Base-by-base conservation (phyloP, 1,140 invertebrate genomes). In the Halictus rubicundus region DNA sequence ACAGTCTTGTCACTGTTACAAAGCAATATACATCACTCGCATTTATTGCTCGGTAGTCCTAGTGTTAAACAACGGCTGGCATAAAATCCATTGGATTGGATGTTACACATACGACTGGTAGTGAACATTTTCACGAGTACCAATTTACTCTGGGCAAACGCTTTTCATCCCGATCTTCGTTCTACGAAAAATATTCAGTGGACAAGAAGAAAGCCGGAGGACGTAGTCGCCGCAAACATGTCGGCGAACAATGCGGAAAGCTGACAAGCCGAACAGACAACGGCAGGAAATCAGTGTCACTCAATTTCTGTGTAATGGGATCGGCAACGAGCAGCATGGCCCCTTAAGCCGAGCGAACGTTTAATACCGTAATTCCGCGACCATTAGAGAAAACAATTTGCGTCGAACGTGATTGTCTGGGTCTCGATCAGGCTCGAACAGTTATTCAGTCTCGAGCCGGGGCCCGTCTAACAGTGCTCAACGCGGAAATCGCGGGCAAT, bases 261-360 rank as follows among this genome's bases (percentile, higher is more conserved):
- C 32, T 68, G 54, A 68, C 37, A 27, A 46, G 14, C 59, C 42
- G 14, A 73, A 68, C 54, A 79, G 73, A 74, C 57, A 70, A 66
- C 54, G 81, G 73, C 39, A 64, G 21, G 64, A 60, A 69, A 84
- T 84, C 68, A 74, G 83, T 70, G 65, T 65, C 19, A 12, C 71
- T 37, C 52, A 64, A 84, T 84, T 57, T n/a, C 60, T 37, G 65
- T 42, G 69, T 68, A 79, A 69, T 49, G 59, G 52, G 32, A 83
- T 65, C 60, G 27, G 27, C 59, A 32, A 78, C 60, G 60, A 59
- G 65, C 68, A 25, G 57, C 57, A 57, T 49, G 64, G 27, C 16
- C 21, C 25, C 54, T 42, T 60, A 42, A 71, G 57, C 37, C 12
- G 21, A 16, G 9, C 16, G 32, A 39, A 65, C n/a, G 72, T 37